Base-by-base conservation (phyloP, 2,113 vertebrate genomes). In the Ascaphus truei region DNA sequence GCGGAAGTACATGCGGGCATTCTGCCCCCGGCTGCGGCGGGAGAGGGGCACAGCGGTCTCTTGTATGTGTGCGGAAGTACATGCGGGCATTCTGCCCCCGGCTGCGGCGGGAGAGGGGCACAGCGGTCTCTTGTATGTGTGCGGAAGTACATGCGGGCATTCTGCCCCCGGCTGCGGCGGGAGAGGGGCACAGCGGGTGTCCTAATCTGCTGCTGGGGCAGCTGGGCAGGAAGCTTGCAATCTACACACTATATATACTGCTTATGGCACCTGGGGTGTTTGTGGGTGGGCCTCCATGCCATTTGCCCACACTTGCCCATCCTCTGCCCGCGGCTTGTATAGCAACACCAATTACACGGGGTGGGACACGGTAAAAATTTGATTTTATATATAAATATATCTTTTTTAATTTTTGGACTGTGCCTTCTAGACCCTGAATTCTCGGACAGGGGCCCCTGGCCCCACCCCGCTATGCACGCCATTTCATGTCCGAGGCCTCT, bases 401-500 rank as follows among this genome's bases (percentile, higher is more conserved):
- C 20, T 50, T 48, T 22, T 23, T 25, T 26, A 57, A 23, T 61
- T 61, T 63, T 71, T 71, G 67, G 56, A 71, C 67, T 61, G 67
- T 71, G 67, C 67, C 67, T 71, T 69, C 25, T 71, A 41, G 34
- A 71, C 67, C 67, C 67, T 61, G 67, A 51, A 61, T 52, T 71
- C 67, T 71, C 67, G 67, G 67, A 71, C 57, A 26, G 67, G 67
- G 59, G 56, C 57, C 23, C 9, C 13, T 18, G 30, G 56, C 47
- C 52, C 67, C 56, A 71, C 50, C 67, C 57, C 36, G 45, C 67
- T 71, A 71, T 71, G 67, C 67, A 71, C 67, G 67, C 67, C 67
- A 71, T 71, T 71, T 71, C 67, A 71, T 71, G 67, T 71, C 67
- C 67, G 67, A 71, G 67, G 67, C 67, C 57, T 71, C 67, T 52